Conservation (phyloP, 2,888 invertebrate genomes). For the Calliphora vomitoria region DNA sequence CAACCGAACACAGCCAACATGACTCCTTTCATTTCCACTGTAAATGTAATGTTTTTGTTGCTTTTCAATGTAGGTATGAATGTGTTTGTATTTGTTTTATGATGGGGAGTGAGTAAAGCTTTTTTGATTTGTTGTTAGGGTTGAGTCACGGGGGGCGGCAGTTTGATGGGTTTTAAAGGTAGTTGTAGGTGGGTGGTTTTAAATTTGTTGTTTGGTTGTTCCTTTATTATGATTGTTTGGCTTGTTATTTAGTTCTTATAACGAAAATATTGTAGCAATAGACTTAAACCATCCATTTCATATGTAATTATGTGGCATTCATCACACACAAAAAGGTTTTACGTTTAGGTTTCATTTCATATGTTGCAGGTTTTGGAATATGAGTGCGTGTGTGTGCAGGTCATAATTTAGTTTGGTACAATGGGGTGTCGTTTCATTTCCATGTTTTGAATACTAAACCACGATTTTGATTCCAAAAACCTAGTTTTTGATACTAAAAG, state of each 20-base stretch:
- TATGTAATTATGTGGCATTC: slow-evolving; percentile 64
- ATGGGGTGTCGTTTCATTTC: background rate
- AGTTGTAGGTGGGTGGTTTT: background rate
- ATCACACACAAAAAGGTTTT: slow-evolving; percentile 26
- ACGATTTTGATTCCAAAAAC: too few relatives aligned
- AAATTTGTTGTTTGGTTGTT: slow-evolving; percentile 16
- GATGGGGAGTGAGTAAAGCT: background rate
- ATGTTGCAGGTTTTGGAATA: background rate
- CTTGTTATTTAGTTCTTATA: slow-evolving; percentile 31
- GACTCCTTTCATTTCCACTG: slow-evolving; percentile 44
- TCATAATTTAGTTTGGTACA: background rate
- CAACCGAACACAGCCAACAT: slow-evolving; percentile 18
- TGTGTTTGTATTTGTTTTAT: background rate
- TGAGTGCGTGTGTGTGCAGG: background rate
- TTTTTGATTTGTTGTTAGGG: slow-evolving; percentile 37
- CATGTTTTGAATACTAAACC: too few relatives aligned
- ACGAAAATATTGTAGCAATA: slow-evolving; percentile 57
- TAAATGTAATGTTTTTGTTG: slow-evolving; percentile 18
- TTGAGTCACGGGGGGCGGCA: background rate
- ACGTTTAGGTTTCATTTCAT: slow-evolving; percentile 42
- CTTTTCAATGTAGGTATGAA: background rate
- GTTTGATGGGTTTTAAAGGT: background rate
- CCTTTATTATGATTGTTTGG: slow-evolving; percentile 32
- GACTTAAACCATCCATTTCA: slow-evolving; percentile 51
- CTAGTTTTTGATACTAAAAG: too few relatives aligned